phyloP scores from a whole-genome alignment of 2,888 invertebrate genomes.

The Cantharis flavilabris region DNA sequence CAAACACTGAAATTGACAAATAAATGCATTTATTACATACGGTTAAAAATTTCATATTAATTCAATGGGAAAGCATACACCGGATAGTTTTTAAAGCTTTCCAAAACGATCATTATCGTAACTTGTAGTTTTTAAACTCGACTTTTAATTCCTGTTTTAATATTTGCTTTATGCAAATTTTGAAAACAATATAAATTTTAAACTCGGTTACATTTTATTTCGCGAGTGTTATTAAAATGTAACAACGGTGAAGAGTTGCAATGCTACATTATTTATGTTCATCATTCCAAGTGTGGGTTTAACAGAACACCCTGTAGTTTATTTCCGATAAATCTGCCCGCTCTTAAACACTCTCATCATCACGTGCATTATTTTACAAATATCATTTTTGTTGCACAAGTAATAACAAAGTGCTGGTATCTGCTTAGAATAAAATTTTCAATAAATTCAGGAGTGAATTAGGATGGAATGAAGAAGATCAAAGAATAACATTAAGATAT shows the following conservation, averaged over 20 bases:
- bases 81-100: neutral
- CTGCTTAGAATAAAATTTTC: neutral
- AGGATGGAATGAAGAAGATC: conserved; percentile 20
- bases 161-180: neutral
- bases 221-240: neutral
- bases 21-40: neutral
- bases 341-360: no score
- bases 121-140: neutral
- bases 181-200: neutral
- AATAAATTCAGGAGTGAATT: conserved; percentile 18
- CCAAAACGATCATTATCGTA: neutral
- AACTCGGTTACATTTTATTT: neutral
- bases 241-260: neutral
- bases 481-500: conserved; percentile 27
- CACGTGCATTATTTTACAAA: no score
- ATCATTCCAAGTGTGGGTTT: neutral
- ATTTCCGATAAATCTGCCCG: no score
- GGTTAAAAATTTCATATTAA: neutral
- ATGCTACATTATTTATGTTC: neutral
- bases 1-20: neutral
- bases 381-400: neutral
- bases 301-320: neutral
- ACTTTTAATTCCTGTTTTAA: neutral
- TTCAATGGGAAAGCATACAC: neutral
- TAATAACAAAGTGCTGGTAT: neutral